Percentiles rank a stretch among this genome's conserved stretches.
Evolutionary conservation across 2,797 vertebrate genomes (phyloP).

Genomic region (Chaenodraco wilsoni): DNA sequence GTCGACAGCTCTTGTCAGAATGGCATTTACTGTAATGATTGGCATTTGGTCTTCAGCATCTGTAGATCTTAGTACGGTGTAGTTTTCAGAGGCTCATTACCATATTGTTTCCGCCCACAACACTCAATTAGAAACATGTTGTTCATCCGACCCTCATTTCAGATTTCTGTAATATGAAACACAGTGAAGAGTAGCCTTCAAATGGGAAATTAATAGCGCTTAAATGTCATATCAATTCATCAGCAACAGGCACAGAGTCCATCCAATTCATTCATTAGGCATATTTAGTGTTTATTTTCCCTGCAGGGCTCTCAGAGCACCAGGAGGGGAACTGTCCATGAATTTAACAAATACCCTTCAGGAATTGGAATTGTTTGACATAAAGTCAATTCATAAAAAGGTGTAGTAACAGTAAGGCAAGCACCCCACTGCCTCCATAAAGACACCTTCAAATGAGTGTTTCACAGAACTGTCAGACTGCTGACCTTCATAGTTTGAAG

Average conservation of each 20-base stretch:
- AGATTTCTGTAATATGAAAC: constrained; percentile 34
- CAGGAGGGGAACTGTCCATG: not conserved
- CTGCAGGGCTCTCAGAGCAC: constrained; percentile 10
- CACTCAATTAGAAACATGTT: constrained; percentile 52
- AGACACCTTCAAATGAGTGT: constrained; percentile 59
- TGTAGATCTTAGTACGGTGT: constrained; percentile 40
- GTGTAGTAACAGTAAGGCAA: constrained; percentile 19
- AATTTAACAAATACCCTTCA: not conserved
- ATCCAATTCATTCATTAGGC: constrained; percentile 29
- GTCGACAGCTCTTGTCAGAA: constrained; percentile 40
- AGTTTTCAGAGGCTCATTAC: constrained; percentile 51
- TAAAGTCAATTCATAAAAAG: constrained; percentile 17
- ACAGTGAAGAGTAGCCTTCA: constrained; percentile 12
- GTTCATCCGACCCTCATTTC: constrained; percentile 53
- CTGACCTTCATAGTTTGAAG: constrained; percentile 41
- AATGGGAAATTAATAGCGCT: constrained; percentile 47
- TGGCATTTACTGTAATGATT: constrained; percentile 72
- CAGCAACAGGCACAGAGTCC: constrained; percentile 18
- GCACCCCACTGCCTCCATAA: constrained; percentile 13
- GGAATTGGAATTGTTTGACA: constrained; percentile 12
- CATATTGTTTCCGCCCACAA: constrained; percentile 27
- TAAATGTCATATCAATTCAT: constrained; percentile 54
- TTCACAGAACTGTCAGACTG: constrained; percentile 46
- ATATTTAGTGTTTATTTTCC: constrained; percentile 18
- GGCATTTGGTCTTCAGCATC: constrained; percentile 61